A percentile compares a stretch with the other conserved stretches of the same genome.
Evolutionary conservation across 2,113 vertebrate species (phyloP).

Genomic region (Electrona antarctica): DNA sequence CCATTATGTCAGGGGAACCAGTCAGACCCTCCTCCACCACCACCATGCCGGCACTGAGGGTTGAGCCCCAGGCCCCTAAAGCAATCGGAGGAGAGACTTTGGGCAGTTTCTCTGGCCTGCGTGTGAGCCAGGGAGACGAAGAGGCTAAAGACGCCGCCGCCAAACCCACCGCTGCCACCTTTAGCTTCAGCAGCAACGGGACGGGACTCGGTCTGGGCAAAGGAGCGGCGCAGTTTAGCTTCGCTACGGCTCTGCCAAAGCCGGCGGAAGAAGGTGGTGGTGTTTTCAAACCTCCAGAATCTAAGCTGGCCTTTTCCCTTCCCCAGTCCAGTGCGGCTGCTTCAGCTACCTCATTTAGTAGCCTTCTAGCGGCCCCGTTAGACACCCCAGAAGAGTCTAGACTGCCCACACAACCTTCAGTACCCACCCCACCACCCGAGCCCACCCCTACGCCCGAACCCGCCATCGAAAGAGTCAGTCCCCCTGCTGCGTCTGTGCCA

Average conservation of each 20-base stretch:
- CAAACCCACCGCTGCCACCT: slow-evolving; percentile 52
- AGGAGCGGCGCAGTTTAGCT: slow-evolving; percentile 68
- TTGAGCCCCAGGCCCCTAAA: slow-evolving; percentile 75
- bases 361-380: slow-evolving; percentile 53
- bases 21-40: slow-evolving; percentile 48
- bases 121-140: slow-evolving; percentile 88
- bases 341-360: slow-evolving; percentile 46
- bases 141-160: slow-evolving; percentile 66
- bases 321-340: slow-evolving; percentile 35
- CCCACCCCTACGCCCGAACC: slow-evolving; percentile 29
- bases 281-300: slow-evolving; percentile 75
- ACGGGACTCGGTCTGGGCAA: slow-evolving; percentile 5
- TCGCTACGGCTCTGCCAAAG: slow-evolving; percentile 68
- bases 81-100: slow-evolving; percentile 86
- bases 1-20: slow-evolving; percentile 52
- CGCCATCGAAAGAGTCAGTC: slow-evolving; percentile 1
- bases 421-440: slow-evolving; percentile 38
- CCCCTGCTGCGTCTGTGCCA: neutral
- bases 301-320: slow-evolving; percentile 76
- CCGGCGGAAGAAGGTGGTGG: slow-evolving; percentile 69
- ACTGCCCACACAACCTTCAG: slow-evolving; percentile 12
- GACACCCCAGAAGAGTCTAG: slow-evolving; percentile 67
- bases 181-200: slow-evolving; percentile 50
- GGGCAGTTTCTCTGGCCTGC: slow-evolving; percentile 89
- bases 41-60: slow-evolving; percentile 59